Evolutionary conservation across 2,113 vertebrate genomes (phyloP).

Genomic region (Bos taurus): ARS-UCD2.0 NC_037345.1:26334001-26334500

Average conservation of each 20-base stretch:
- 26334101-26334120: background rate
- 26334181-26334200: background rate
- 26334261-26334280: slow-evolving; percentile 77
- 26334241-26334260: background rate
- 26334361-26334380: slow-evolving; percentile 97
- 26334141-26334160: background rate
- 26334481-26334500: slow-evolving; percentile 47
- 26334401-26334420: slow-evolving; percentile 92
- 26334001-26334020: background rate
- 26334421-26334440: slow-evolving; percentile 91
- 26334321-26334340: slow-evolving; percentile 99
- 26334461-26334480: slow-evolving; percentile 65
- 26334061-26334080: background rate
- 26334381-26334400: slow-evolving; percentile 94
- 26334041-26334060: background rate
- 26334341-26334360: slow-evolving; percentile 96
- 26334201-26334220: background rate
- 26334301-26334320: slow-evolving; percentile 95
- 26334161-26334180: background rate
- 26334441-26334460: slow-evolving; percentile 92
- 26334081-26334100: background rate
- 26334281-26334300: slow-evolving; percentile 91
- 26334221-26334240: background rate
- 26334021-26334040: slow-evolving; percentile 1
- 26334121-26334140: background rate